Evolutionary conservation across 2,888 invertebrate species (phyloP).

Genomic region (Drosophila macrospina): DNA sequence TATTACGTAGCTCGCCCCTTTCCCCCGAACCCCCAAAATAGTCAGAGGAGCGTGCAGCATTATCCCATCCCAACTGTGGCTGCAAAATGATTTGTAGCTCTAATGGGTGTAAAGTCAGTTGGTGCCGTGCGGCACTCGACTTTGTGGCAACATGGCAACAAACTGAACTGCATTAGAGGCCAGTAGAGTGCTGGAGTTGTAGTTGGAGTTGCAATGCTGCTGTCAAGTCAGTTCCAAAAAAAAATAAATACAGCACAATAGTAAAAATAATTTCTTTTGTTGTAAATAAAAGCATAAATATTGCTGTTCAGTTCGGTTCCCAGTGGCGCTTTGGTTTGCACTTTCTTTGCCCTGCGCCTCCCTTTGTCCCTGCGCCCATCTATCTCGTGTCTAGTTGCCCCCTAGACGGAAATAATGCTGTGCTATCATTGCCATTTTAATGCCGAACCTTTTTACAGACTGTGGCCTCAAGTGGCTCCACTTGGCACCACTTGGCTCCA

Average conservation of each 20-base stretch:
- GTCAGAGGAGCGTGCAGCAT: conserved; percentile 31
- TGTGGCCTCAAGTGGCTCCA: conserved; percentile 32
- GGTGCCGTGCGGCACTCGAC: conserved; percentile 39
- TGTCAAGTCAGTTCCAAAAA: conserved; percentile 55
- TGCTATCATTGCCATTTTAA: conserved; percentile 62
- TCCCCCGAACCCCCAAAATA: conserved; percentile 17
- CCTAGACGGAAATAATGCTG: conserved; percentile 72
- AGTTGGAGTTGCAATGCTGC: conserved; percentile 17
- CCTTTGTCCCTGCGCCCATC: conserved; percentile 15
- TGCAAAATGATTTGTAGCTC: conserved; percentile 77
- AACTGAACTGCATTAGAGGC: conserved; percentile 46
- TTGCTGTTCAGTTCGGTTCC: conserved; percentile 24
- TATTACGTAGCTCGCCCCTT: conserved; percentile 63
- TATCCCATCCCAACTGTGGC: conserved; percentile 45
- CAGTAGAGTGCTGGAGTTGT: conserved; percentile 30
- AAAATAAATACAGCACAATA: conserved; percentile 46
- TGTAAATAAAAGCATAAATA: conserved; percentile 70
- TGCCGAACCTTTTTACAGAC: conserved; percentile 34
- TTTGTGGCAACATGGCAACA: conserved; percentile 41
- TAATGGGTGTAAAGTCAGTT: conserved; percentile 57
- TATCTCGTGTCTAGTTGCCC: conserved; percentile 55
- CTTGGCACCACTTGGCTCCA: conserved; percentile 26
- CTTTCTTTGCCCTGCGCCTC: conserved; percentile 16
- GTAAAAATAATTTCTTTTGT: conserved; percentile 63
- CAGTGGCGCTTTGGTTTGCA: conserved; percentile 40